A percentile compares a stretch with the other conserved stretches of the same genome.
phyloP scores from a whole-genome alignment of 2,888 invertebrate genomes.

The Merodon equestris region DNA sequence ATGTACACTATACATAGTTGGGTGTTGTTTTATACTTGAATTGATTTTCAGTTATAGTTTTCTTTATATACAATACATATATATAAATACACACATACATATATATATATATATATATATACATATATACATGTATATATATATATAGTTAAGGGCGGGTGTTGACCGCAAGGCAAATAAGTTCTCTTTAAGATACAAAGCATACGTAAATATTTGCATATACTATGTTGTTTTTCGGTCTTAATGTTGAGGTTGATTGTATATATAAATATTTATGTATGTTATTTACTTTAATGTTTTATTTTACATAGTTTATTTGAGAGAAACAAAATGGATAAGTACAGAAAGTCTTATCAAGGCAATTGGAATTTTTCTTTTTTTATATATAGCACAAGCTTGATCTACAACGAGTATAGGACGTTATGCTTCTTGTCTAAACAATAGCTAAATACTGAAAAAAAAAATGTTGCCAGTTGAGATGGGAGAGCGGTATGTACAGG shows the following conservation, averaged over 20 bases:
- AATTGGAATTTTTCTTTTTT: too few species aligned
- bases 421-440: background rate
- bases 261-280: slow-evolving; percentile 18
- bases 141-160: slow-evolving; percentile 71
- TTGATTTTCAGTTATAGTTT: slow-evolving; percentile 22
- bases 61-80: slow-evolving; percentile 21
- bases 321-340: too few species aligned
- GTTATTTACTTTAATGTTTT: background rate
- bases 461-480: background rate
- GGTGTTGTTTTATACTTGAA: slow-evolving; percentile 12
- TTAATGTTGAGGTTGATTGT: too few species aligned
- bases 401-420: too few species aligned
- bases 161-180: slow-evolving; percentile 72
- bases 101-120: slow-evolving; percentile 28
- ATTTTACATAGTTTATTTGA: too few species aligned
- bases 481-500: background rate
- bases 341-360: too few species aligned
- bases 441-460: background rate
- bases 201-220: slow-evolving; percentile 18
- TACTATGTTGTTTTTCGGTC: too few species aligned
- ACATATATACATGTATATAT: slow-evolving; percentile 39
- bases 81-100: slow-evolving; percentile 32
- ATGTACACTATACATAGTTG: slow-evolving; percentile 60
- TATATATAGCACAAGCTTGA: too few species aligned
- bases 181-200: slow-evolving; percentile 59